A percentile compares a stretch with the other conserved stretches of the same genome.
phyloP scores from a whole-genome alignment of 1,140 invertebrate species.

The Megalonaias nervosa region DNA sequence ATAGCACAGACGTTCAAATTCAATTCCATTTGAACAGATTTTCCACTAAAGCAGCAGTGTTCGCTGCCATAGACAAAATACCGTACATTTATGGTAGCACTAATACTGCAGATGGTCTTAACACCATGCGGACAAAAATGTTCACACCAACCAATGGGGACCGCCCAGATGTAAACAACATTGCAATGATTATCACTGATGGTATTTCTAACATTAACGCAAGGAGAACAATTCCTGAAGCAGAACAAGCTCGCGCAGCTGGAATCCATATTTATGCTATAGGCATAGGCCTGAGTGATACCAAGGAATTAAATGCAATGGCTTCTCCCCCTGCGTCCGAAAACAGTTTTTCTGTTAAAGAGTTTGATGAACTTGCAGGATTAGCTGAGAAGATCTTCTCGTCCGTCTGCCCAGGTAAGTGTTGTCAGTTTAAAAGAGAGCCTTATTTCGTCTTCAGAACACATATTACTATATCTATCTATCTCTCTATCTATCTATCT shows the following conservation, averaged over 20 bases:
- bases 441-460: no score
- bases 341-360: constrained; percentile 49
- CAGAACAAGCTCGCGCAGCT: constrained; percentile 29
- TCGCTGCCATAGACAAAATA: constrained; percentile 50
- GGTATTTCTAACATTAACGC: constrained; percentile 63
- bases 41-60: constrained; percentile 36
- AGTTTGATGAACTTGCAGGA: constrained; percentile 48
- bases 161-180: constrained; percentile 49
- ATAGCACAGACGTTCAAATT: constrained; percentile 50
- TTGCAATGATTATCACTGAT: constrained; percentile 57
- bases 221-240: constrained; percentile 56
- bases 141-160: constrained; percentile 58
- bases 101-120: constrained; percentile 57
- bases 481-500: no score
- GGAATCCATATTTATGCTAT: constrained; percentile 58
- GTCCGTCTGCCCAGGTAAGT: constrained; percentile 48
- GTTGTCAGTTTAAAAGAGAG: no score
- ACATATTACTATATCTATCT: no score
- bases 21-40: constrained; percentile 55
- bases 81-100: constrained; percentile 59
- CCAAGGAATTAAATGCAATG: constrained; percentile 49
- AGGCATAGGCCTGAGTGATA: constrained; percentile 55
- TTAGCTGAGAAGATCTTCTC: constrained; percentile 54
- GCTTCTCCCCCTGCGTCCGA: constrained; percentile 39
- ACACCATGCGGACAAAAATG: constrained; percentile 52